phyloP scores from a whole-genome alignment of 2,113 vertebrate species.

The Tapirus terrestris region DNA sequence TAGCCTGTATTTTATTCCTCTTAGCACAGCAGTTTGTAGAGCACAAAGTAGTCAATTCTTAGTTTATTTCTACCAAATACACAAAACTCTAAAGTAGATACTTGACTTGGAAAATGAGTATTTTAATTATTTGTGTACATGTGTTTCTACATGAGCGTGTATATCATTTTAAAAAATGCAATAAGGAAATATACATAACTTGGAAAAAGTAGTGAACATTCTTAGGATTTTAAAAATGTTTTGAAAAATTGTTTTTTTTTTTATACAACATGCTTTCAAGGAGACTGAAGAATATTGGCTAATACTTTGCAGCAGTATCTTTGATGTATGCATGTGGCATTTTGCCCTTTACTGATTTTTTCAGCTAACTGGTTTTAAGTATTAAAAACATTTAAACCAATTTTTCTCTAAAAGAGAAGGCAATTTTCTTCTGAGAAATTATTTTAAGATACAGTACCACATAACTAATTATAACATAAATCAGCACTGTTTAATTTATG shows the following conservation, averaged over 20 bases:
- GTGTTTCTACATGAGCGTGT: not conserved
- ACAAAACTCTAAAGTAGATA: not conserved
- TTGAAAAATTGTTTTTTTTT: not conserved
- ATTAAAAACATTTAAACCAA: constrained; percentile 14
- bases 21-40: not conserved
- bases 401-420: constrained; percentile 59
- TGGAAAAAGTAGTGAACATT: not conserved
- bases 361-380: constrained; percentile 8
- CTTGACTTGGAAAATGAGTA: not conserved
- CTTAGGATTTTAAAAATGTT: not conserved
- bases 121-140: not conserved
- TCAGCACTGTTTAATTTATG: constrained; percentile 56
- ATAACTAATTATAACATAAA: constrained; percentile 67
- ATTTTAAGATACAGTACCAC: constrained; percentile 53
- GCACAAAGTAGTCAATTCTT: not conserved
- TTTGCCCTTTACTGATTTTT: constrained; percentile 50
- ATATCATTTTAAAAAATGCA: not conserved
- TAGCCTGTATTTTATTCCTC: not conserved
- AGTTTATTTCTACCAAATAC: not conserved
- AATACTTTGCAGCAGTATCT: not conserved
- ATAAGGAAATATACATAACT: not conserved
- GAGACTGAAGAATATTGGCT: not conserved
- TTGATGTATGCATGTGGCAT: constrained; percentile 11
- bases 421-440: constrained; percentile 67
- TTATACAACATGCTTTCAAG: not conserved